These are phyloP conservation scores for Eupristina koningsbergeri DNA, from an alignment of 1,140 invertebrate genomes.

Conservation along the genomic window DNA sequence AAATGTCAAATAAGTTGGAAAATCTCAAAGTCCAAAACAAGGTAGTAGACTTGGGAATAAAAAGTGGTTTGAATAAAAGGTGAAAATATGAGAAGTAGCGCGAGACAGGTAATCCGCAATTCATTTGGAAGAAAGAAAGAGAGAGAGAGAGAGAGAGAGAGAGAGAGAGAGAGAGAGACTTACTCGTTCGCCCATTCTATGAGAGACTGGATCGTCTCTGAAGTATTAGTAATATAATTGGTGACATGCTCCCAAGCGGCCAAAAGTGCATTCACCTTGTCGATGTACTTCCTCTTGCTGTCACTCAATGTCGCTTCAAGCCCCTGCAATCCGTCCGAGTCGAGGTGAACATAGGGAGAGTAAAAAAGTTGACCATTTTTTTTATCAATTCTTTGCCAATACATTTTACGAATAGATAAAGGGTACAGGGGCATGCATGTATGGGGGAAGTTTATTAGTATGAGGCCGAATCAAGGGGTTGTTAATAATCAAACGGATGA, in stretches of 20 bases:
- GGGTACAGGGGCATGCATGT: not conserved
- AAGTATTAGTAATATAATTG: conserved; percentile 72
- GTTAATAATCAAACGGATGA: not conserved
- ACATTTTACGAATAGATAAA: not conserved
- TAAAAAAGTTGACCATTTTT: not conserved
- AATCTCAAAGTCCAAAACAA: no score
- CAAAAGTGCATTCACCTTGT: conserved; percentile 76
- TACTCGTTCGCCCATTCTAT: conserved; percentile 76
- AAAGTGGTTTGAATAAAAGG: not conserved
- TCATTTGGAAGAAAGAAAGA: no score
- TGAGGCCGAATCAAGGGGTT: not conserved
- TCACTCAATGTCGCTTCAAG: conserved; percentile 74
- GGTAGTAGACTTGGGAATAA: not conserved
- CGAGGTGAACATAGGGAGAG: not conserved
- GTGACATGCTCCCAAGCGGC: conserved; percentile 75
- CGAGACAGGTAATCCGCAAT: conserved; percentile 17
- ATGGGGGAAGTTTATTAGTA: not conserved
- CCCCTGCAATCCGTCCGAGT: conserved; percentile 64
- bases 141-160: no score
- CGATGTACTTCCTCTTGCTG: conserved; percentile 75
- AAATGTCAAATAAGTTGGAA: not conserved
- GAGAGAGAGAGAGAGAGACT: no score
- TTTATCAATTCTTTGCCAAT: not conserved
- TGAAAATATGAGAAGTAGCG: not conserved
- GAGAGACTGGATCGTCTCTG: conserved; percentile 71